phyloP scores from a whole-genome alignment of 92 coral and sea anemone genomes.

The Porites divaricata region DNA sequence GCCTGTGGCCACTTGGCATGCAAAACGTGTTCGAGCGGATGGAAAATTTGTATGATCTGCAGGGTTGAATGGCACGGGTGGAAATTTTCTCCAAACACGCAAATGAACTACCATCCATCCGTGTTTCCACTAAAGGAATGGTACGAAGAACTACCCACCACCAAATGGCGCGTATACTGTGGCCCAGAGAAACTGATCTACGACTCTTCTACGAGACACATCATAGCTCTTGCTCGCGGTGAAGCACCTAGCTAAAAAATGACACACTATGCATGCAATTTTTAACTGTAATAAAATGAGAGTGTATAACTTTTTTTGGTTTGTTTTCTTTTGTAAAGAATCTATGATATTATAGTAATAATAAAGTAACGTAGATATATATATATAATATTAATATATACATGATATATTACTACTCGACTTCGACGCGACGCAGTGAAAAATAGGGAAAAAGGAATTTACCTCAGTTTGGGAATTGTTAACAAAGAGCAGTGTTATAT shows the following conservation, averaged over 20 bases:
- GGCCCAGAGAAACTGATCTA: not conserved
- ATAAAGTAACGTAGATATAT: no score
- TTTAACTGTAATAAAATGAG: no score
- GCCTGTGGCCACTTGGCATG: conserved; percentile 1
- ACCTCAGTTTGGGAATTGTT: no score
- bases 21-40: not conserved
- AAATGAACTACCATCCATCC: conserved; percentile 1
- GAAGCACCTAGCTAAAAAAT: not conserved
- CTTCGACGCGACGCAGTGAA: no score
- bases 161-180: not conserved
- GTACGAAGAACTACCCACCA: not conserved
- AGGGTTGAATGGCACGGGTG: not conserved
- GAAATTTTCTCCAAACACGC: not conserved
- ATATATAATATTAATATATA: no score
- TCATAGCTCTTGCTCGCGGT: not conserved
- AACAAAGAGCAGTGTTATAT: no score
- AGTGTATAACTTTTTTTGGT: no score
- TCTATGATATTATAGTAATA: no score
- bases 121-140: conserved; percentile 7
- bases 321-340: no score
- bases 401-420: no score
- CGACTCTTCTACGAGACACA: conserved; percentile 9
- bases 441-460: no score
- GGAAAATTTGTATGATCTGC: not conserved
- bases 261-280: no score